Base-by-base conservation (phyloP, 2,797 vertebrate genomes). In the Paratrypauchen microcephalus region DNA sequence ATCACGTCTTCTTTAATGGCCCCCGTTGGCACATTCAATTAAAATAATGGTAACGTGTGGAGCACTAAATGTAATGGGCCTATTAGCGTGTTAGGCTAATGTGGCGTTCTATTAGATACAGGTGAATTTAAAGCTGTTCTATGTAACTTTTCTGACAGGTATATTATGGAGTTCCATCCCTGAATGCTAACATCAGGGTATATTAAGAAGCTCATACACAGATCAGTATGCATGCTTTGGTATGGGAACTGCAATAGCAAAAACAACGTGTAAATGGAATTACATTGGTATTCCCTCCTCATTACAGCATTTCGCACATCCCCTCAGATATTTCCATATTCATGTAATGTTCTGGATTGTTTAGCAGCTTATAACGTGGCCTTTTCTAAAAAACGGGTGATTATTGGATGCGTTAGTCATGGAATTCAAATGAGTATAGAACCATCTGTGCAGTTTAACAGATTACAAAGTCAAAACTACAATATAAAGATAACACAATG, bases 11-110 rank as follows among this genome's bases (percentile, higher is more conserved):
- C 61, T n/a, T 73, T 73, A 74, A 78, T 79, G 71, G 66, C 57
- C 76, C 32, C 15, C 75, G 67, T 63, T 39, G 24, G 76, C 80
- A 73, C 4, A 68, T 74, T 79, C 77, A 76, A 76, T 84, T 78
- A 80, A 80, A 66, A 70, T 82, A 79, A 83, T 76, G 70, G 77
- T 5, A n/a, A 74, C 59, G 45, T 65, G 52, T 19, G 7, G 5
- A 68, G 61, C 63, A 1, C 47, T 26, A 45, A 61, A 58, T 66
- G 48, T 74, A 74, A 67, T 11, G 55, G 56, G 82, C n/a, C 68
- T 79, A 70, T 78, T 72, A 66, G 71, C 71, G 73, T 18, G 6
- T 26, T 71, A 58, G 67, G 30, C 32, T 32, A 59, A 32, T 32
- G 15, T 9, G 16, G 58, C 1, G 1, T 19, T 9, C 6, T 60